phyloP scores from a whole-genome alignment of 2,888 invertebrate genomes.

The Tenthredo distinguenda region DNA sequence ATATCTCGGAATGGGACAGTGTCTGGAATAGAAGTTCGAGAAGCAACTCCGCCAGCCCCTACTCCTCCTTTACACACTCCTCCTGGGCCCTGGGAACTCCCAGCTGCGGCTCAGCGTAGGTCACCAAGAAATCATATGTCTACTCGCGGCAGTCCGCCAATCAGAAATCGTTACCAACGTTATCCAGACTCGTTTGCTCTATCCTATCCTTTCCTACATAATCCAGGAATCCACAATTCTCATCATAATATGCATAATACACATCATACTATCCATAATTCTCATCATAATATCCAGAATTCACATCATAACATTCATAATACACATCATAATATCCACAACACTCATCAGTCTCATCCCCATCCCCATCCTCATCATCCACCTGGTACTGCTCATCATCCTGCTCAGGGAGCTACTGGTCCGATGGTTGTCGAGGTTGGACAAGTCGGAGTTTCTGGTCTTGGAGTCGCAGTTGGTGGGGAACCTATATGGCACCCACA shows the following conservation, averaged over 20 bases:
- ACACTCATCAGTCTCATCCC: slow-evolving; percentile 70
- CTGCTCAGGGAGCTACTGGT: slow-evolving; percentile 72
- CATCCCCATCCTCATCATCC: slow-evolving; percentile 68
- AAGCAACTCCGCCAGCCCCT: slow-evolving; percentile 72
- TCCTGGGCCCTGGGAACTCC: slow-evolving; percentile 78
- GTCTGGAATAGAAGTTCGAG: slow-evolving; percentile 77
- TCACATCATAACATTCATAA: slow-evolving; percentile 73
- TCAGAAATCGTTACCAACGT: slow-evolving; percentile 73
- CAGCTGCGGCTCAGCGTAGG: slow-evolving; percentile 77
- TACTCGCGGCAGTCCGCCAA: slow-evolving; percentile 71
- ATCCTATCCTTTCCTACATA: slow-evolving; percentile 67
- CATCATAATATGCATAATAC: slow-evolving; percentile 59
- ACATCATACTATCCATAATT: slow-evolving; percentile 70
- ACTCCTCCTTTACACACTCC: slow-evolving; percentile 79
- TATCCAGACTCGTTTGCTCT: slow-evolving; percentile 69
- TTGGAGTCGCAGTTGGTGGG: slow-evolving; percentile 72
- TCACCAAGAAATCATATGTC: slow-evolving; percentile 81
- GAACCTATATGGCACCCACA: slow-evolving; percentile 74
- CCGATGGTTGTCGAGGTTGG: slow-evolving; percentile 74
- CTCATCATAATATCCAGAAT: slow-evolving; percentile 70
- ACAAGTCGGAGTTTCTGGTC: slow-evolving; percentile 74
- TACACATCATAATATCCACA: slow-evolving; percentile 71
- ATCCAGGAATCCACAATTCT: slow-evolving; percentile 68
- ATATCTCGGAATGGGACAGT: slow-evolving; percentile 85
- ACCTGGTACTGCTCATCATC: slow-evolving; percentile 70